phyloP scores from a whole-genome alignment of 2,113 vertebrate species.

The Oncorhynchus mykiss region DNA sequence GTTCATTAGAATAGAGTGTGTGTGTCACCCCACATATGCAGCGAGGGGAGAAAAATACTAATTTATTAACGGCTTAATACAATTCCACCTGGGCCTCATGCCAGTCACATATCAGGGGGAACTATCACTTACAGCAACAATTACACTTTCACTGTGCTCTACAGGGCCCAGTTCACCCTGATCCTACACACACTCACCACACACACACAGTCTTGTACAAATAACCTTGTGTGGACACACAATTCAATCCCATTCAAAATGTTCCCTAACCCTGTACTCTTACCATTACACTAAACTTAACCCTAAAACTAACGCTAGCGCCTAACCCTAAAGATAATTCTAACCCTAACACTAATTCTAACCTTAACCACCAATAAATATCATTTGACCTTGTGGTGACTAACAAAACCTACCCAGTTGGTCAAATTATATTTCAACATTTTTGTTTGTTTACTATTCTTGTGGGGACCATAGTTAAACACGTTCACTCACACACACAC shows the following conservation, averaged over 20 bases:
- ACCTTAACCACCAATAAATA: too few species aligned
- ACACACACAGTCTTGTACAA: constrained; percentile 4
- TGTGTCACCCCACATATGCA: constrained; percentile 87
- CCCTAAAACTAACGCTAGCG: too few species aligned
- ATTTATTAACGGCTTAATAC: constrained; percentile 90
- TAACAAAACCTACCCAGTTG: too few species aligned
- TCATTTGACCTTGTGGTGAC: too few species aligned
- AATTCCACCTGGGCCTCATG: constrained; percentile 85
- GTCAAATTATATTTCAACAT: too few species aligned
- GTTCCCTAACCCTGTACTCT: too few species aligned
- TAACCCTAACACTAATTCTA: too few species aligned
- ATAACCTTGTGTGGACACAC: neutral
- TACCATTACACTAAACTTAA: too few species aligned
- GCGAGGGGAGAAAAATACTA: constrained; percentile 77
- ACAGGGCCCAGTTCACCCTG: constrained; percentile 63
- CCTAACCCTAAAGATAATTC: too few species aligned
- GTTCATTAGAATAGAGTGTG: constrained; percentile 86
- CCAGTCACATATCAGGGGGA: constrained; percentile 80
- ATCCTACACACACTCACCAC: constrained; percentile 24
- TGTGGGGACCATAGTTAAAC: neutral
- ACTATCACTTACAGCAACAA: constrained; percentile 76
- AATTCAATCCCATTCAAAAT: too few species aligned
- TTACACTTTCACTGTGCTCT: constrained; percentile 70
- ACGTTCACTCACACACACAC: constrained; percentile 2
- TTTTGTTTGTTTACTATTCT: too few species aligned